These are phyloP conservation scores for Halisarca cf. caerulea DNA, from an alignment of 37 sponge, comb jelly and placozoan genomes.

Conservation along the genomic window DNA sequence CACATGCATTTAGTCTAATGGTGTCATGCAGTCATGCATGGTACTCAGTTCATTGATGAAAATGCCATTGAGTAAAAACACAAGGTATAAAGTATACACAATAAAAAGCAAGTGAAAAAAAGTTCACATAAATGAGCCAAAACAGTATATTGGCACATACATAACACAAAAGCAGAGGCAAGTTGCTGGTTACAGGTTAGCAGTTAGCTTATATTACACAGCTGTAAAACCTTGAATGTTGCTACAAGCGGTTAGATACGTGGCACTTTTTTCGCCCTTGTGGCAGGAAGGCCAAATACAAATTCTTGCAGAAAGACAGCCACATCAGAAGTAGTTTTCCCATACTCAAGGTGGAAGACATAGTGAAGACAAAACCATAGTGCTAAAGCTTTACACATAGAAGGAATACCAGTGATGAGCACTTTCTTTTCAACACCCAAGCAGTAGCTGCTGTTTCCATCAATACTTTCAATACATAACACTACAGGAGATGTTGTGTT, in stretches of 20 bases:
- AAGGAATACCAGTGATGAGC: background rate
- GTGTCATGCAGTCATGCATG: no score
- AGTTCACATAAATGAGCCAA: background rate
- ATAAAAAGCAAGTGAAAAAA: background rate
- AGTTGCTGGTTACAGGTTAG: no score
- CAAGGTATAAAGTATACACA: background rate
- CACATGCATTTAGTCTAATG: no score
- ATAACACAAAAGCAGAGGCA: no score
- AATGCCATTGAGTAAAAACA: no score
- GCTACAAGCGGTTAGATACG: background rate
- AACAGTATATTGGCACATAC: background rate
- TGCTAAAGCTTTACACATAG: slow-evolving; percentile 5
- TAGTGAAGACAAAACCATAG: slow-evolving; percentile 19
- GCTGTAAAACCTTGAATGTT: slow-evolving; percentile 18
- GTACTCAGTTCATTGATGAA: no score
- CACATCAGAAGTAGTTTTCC: slow-evolving; percentile 7
- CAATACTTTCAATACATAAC: background rate
- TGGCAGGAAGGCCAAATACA: slow-evolving; percentile 24
- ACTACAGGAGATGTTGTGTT: background rate
- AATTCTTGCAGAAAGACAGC: slow-evolving; percentile 34
- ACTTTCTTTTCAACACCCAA: slow-evolving; percentile 8
- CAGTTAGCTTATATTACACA: no score
- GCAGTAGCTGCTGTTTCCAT: background rate
- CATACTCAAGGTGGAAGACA: slow-evolving; percentile 28
- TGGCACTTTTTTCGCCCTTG: slow-evolving; percentile 16